Evolutionary conservation across 2,888 invertebrate genomes (phyloP).

Genomic region (Harpagoxenus sublaevis): DNA sequence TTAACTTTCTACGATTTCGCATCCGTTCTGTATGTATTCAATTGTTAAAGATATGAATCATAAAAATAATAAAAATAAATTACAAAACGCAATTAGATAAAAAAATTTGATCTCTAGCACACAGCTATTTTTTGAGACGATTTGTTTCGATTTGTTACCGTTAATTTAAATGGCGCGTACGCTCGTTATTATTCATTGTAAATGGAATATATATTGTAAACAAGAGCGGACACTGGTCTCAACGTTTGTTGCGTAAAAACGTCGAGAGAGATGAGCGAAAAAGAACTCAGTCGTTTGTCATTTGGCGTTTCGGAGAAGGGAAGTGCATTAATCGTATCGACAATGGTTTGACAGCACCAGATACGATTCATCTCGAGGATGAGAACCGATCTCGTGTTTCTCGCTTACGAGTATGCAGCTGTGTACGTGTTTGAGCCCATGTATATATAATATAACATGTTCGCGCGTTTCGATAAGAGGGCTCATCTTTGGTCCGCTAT

Average conservation of each 20-base stretch:
- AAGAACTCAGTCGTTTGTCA: slow-evolving; percentile 60
- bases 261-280: slow-evolving; percentile 59
- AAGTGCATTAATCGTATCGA: slow-evolving; percentile 62
- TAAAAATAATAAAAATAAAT: slow-evolving; percentile 28
- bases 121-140: slow-evolving; percentile 7
- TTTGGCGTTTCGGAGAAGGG: slow-evolving; percentile 65
- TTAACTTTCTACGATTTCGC: no score
- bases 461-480: slow-evolving; percentile 69
- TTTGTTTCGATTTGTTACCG: slow-evolving; percentile 14
- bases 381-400: slow-evolving; percentile 47
- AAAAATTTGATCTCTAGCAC: slow-evolving; percentile 26
- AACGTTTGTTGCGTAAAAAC: slow-evolving; percentile 46
- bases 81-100: background rate
- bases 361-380: slow-evolving; percentile 51
- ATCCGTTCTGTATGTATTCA: background rate
- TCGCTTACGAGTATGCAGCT: slow-evolving; percentile 74
- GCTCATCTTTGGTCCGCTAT: slow-evolving; percentile 83
- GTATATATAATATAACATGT: slow-evolving; percentile 62
- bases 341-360: slow-evolving; percentile 36
- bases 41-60: background rate
- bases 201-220: slow-evolving; percentile 21
- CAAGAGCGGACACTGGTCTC: background rate
- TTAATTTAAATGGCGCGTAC: slow-evolving; percentile 16
- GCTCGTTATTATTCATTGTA: background rate
- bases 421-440: slow-evolving; percentile 70